Percentiles rank a stretch among this genome's conserved stretches.
These are phyloP conservation scores for Enteromius paludinosus DNA, from an alignment of 2,797 vertebrate species.

Conservation along the genomic window DNA sequence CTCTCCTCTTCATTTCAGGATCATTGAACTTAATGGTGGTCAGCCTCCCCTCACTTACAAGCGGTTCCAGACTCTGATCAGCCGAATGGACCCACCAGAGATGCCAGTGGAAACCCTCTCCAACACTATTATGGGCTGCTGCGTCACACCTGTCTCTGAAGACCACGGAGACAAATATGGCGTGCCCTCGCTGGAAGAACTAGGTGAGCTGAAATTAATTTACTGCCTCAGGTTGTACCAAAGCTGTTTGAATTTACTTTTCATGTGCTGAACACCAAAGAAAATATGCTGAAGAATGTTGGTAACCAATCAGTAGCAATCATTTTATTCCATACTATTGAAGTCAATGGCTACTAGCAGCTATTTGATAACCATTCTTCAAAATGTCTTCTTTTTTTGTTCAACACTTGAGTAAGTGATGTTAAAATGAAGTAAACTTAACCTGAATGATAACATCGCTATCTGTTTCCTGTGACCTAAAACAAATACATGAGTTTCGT, in stretches of 20 bases:
- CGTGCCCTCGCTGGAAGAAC: slow-evolving; percentile 81
- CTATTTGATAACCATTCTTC: background rate
- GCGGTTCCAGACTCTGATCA: slow-evolving; percentile 83
- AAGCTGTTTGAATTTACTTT: background rate
- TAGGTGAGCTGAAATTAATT: slow-evolving; percentile 69
- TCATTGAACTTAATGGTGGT: slow-evolving; percentile 80
- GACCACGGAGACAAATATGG: slow-evolving; percentile 82
- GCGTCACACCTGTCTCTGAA: slow-evolving; percentile 76
- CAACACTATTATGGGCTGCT: slow-evolving; percentile 73
- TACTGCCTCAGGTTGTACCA: background rate
- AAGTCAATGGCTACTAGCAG: background rate
- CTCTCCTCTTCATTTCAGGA: slow-evolving; percentile 60
- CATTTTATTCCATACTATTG: background rate
- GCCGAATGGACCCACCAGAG: slow-evolving; percentile 78
- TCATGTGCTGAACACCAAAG: background rate
- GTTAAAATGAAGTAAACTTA: background rate
- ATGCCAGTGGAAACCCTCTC: slow-evolving; percentile 77
- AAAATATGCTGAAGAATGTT: background rate
- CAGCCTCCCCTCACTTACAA: slow-evolving; percentile 84
- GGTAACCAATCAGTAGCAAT: background rate
- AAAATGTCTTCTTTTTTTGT: background rate
- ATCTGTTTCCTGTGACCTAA: slow-evolving; percentile 6
- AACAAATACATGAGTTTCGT: background rate
- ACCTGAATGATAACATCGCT: background rate
- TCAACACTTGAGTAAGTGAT: background rate